Evolutionary conservation across 37 sponge, comb jelly and placozoan species (phyloP), one percentile per base, ranked within the genome.

Genomic region (Beroe ovata): DNA sequence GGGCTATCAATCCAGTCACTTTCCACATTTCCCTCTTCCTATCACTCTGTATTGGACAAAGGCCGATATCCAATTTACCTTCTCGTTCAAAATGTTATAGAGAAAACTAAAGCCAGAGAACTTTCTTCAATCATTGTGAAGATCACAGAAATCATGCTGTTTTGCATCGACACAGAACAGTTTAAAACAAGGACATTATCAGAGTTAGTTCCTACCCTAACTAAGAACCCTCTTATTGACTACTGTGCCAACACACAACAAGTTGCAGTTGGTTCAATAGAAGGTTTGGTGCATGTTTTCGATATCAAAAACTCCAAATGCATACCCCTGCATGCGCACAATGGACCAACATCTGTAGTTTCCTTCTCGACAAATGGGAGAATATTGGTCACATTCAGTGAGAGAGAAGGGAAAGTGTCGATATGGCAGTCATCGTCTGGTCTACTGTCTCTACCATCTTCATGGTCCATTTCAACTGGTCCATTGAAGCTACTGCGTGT

Each of bases 191-290:
- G 84, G 38, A 77, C 84, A 18, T 42, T 77, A 41, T 39, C 54
- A 40, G 84, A 77, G 33, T 35, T 77, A 11, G 54, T 77, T 28
- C 84, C 84, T 0, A 19, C 84, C 2, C 54, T 77, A 39, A 77
- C 84, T 34, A 77, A 23, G 47, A 77, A 77, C 84, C 38, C 38
- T 77, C 84, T 77, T 8, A 77, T 77, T 32, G 84, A 77, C n/a
- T 77, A 77, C 84, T 77, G 84, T 41, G n/a, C 47, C 11, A 36
- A 30, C 6, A 77, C 84, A 6, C 84, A 77, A 23, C 84, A 77
- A 77, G 84, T 77, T 21, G 84, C 47, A 26, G 84, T 77, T 0
- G 84, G 84, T 26, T 77, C 84, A 21, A 35, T 18, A 26, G 84
- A 77, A 54, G 84, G 84, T 38, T 35, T 77, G 26, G 47, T 77